Conservation (phyloP, 2,113 vertebrate species). For the Coturnix japonica region DNA sequence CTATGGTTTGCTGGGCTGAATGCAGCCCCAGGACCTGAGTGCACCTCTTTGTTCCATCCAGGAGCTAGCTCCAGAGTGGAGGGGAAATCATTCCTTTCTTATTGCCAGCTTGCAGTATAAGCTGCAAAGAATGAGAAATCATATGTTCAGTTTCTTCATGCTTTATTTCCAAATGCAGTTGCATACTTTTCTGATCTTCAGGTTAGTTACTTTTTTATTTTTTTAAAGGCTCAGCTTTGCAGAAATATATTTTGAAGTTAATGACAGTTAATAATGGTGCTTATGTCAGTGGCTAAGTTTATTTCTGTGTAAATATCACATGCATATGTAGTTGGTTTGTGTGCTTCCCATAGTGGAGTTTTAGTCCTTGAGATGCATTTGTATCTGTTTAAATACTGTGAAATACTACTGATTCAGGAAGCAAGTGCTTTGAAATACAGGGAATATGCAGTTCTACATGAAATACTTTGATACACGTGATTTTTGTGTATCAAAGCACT, state of each 20-base stretch:
- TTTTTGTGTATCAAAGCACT: too few species aligned
- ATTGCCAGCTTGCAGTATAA: background rate
- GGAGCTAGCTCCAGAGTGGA: background rate
- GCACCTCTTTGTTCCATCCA: rapidly evolving
- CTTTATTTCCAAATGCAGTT: background rate
- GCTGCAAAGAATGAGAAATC: background rate
- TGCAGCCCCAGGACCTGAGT: rapidly evolving
- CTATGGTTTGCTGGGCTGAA: background rate
- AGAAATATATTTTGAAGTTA: background rate
- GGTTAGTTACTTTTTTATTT: background rate
- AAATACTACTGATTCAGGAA: background rate
- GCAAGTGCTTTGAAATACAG: background rate
- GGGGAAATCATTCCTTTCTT: background rate
- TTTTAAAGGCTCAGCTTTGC: background rate
- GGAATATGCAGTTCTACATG: background rate
- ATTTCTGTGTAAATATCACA: background rate
- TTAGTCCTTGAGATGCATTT: background rate
- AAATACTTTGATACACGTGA: background rate
- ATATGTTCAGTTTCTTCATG: too few species aligned
- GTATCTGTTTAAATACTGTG: background rate
- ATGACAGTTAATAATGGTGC: background rate
- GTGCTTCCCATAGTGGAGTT: background rate
- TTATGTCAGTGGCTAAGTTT: background rate
- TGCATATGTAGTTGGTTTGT: background rate
- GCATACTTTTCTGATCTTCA: rapidly evolving